A percentile compares a stretch with the other conserved stretches of the same genome.
Conservation (phyloP, 2,888 invertebrate genomes). For the Branchellion lobata region DNA sequence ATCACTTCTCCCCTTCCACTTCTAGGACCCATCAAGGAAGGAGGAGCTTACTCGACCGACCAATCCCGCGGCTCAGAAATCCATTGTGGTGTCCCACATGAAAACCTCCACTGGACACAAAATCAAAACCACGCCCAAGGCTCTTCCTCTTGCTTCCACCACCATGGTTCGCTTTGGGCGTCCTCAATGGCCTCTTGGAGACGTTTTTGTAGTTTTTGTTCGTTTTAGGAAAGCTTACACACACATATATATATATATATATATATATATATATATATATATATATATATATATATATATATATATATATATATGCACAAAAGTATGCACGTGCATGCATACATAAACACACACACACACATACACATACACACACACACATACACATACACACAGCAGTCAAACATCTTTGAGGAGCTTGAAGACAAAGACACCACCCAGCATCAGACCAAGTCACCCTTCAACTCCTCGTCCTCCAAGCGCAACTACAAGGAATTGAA, state of each 20-base stretch:
- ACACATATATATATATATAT: no score
- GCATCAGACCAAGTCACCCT: background rate
- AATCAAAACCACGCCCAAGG: slow-evolving; percentile 13
- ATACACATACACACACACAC: no score
- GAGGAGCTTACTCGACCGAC: slow-evolving; percentile 71
- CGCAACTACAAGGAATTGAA: slow-evolving; percentile 15
- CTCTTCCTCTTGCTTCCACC: background rate
- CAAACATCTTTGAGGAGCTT: background rate
- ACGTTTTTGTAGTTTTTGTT: no score
- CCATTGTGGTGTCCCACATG: slow-evolving; percentile 54
- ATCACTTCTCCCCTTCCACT: slow-evolving; percentile 42
- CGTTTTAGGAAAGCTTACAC: no score
- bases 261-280: no score
- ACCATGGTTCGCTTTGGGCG: no score
- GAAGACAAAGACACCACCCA: background rate
- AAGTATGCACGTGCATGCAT: no score
- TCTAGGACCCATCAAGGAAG: slow-evolving; percentile 66
- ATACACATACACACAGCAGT: background rate
- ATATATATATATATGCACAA: no score
- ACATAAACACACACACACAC: no score
- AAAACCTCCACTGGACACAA: background rate
- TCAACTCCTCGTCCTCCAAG: background rate
- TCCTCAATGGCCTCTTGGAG: no score
- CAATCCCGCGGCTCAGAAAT: slow-evolving; percentile 70
- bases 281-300: no score